A percentile compares a stretch with the other conserved stretches of the same genome.
Conservation (phyloP, 2,797 vertebrate genomes). For the Gallirallus australis region DNA sequence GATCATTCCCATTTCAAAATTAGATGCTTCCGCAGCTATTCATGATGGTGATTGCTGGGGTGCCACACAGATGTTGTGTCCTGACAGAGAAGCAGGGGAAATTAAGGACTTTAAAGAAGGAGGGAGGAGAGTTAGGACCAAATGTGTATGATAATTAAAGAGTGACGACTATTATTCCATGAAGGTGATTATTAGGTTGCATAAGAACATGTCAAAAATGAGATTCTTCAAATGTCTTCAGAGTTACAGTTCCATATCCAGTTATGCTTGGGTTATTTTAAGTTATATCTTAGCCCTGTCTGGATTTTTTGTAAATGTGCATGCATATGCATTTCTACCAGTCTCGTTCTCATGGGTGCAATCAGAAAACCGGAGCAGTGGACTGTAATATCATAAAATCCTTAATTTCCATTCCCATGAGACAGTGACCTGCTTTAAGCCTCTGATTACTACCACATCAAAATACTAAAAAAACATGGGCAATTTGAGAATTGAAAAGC, state of each 20-base stretch:
- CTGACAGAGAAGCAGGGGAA: background rate
- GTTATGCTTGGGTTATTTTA: background rate
- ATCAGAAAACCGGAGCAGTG: background rate
- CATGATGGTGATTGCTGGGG: background rate
- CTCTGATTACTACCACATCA: background rate
- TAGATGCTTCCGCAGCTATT: background rate
- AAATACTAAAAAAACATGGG: background rate
- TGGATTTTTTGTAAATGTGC: background rate
- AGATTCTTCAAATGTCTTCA: background rate
- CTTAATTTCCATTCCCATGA: background rate
- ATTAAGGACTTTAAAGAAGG: background rate
- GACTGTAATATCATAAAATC: background rate
- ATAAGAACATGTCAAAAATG: background rate
- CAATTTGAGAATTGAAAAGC: background rate
- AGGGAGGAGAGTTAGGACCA: background rate
- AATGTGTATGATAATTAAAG: background rate
- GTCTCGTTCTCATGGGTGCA: background rate
- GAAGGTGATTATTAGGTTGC: background rate
- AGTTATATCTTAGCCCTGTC: background rate
- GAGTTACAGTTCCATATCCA: background rate
- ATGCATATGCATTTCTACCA: accelerated
- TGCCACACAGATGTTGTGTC: background rate
- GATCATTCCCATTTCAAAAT: background rate
- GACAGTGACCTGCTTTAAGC: background rate
- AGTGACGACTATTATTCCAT: background rate